Percentiles rank a stretch among this genome's conserved stretches.
phyloP scores from a whole-genome alignment of 2,888 invertebrate species.

The Cerceris rybyensis region DNA sequence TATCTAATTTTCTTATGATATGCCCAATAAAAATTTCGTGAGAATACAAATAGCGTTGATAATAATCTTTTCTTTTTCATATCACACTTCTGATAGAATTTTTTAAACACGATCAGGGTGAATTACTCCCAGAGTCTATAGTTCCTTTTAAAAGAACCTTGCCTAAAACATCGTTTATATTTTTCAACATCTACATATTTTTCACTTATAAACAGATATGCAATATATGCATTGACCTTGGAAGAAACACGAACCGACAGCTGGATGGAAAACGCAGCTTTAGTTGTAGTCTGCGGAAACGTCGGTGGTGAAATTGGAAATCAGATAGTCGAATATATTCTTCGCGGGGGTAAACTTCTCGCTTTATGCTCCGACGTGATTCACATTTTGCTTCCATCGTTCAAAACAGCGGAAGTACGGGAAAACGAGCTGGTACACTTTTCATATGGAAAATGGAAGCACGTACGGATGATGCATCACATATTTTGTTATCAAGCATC shows the following conservation, averaged over 20 bases:
- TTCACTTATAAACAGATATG: slow-evolving; percentile 77
- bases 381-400: slow-evolving; percentile 90
- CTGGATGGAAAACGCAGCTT: slow-evolving; percentile 87
- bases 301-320: slow-evolving; percentile 86
- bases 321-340: slow-evolving; percentile 87
- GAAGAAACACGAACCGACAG: slow-evolving; percentile 82
- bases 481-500: slow-evolving; percentile 94
- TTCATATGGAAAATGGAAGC: slow-evolving; percentile 92
- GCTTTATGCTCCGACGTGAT: slow-evolving; percentile 92
- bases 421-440: slow-evolving; percentile 93
- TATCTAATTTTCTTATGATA: too few species aligned
- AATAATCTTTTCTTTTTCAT: too few species aligned
- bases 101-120: slow-evolving; percentile 5
- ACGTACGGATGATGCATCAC: slow-evolving; percentile 93
- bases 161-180: slow-evolving; percentile 7
- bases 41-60: too few species aligned
- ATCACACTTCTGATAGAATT: too few species aligned
- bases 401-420: slow-evolving; percentile 92
- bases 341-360: slow-evolving; percentile 89
- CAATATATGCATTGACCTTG: slow-evolving; percentile 80
- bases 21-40: too few species aligned
- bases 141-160: background rate
- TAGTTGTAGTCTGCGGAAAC: slow-evolving; percentile 91
- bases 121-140: background rate
- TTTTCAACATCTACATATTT: background rate